Evolutionary conservation across 1,140 invertebrate genomes (phyloP).

Genomic region (Bombus pyrosoma): DNA sequence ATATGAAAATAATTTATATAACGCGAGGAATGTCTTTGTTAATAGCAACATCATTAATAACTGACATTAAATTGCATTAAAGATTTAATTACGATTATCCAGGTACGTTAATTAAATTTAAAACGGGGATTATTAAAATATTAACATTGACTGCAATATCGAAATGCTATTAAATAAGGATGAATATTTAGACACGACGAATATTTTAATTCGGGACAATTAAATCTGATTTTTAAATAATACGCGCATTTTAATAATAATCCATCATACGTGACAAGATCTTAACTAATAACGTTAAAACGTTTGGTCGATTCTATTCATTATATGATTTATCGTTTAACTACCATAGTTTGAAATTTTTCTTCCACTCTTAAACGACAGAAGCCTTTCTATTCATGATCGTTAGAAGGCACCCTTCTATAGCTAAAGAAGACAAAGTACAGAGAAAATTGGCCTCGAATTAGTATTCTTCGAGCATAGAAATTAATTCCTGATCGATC

Average conservation of each 20-base stretch:
- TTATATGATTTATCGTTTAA: neutral
- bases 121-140: neutral
- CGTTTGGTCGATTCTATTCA: neutral
- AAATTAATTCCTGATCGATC: slow-evolving; percentile 26
- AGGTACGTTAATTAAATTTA: neutral
- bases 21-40: neutral
- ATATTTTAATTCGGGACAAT: neutral
- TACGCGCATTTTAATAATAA: neutral
- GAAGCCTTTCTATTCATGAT: neutral
- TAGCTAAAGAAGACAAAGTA: neutral
- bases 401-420: neutral
- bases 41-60: neutral
- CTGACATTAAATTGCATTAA: neutral
- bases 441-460: slow-evolving; percentile 7
- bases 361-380: neutral
- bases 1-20: neutral
- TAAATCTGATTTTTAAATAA: neutral
- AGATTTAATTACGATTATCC: neutral
- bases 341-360: too few relatives aligned
- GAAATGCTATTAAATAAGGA: neutral
- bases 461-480: neutral
- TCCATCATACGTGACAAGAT: neutral
- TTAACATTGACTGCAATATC: neutral
- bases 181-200: neutral
- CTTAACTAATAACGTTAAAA: neutral